Base-by-base conservation (phyloP, 2,888 invertebrate genomes). In the Pharmacophagus antenor region DNA sequence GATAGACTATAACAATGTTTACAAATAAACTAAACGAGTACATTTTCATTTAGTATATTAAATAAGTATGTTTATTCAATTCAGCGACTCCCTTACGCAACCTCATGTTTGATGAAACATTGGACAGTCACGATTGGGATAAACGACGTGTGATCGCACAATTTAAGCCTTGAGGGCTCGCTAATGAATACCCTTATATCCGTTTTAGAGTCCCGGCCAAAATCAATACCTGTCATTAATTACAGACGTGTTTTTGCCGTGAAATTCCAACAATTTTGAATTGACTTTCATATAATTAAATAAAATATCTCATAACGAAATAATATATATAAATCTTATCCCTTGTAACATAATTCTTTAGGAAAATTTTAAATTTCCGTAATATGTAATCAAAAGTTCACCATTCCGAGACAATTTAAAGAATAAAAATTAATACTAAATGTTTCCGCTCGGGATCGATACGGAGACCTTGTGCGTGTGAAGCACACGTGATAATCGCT, bases 401-500 rank as follows among this genome's bases (percentile, higher is more conserved):
- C 7, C 12, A 27, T 27, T 7, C 6, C 27, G 6, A 8, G 27
- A 27, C 27, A 7, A 27, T 10, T 8, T 10, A 27, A 15, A 15
- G 12, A 2, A 31, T 3, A 2, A 22, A 48, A 48, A 46, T 23
- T 23, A 23, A 1, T 3, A 3, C 4, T 27, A 17, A 5, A 12
- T 92, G 92, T 92, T 92, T 93, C 92, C 92, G 93, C 92, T 92
- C 93, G 92, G 93, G 93, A 92, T 93, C 92, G 92, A 92, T 92
- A 93, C 93, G 93, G 92, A 93, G 93, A 85, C 92, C 92, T 93
- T 93, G 94, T 93, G 94, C 94, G 93, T 94, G 94, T 94, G 94
- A 94, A 94, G 94, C 94, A 94, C 93, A 94, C 93, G 93, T 94
- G 93, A 94, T 94, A 93, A 94, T 93, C 93, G 92, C 94, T 94